A percentile compares a stretch with the other conserved stretches of the same genome.
phyloP scores from a whole-genome alignment of 2,888 invertebrate genomes.

The Drosophila incognita region DNA sequence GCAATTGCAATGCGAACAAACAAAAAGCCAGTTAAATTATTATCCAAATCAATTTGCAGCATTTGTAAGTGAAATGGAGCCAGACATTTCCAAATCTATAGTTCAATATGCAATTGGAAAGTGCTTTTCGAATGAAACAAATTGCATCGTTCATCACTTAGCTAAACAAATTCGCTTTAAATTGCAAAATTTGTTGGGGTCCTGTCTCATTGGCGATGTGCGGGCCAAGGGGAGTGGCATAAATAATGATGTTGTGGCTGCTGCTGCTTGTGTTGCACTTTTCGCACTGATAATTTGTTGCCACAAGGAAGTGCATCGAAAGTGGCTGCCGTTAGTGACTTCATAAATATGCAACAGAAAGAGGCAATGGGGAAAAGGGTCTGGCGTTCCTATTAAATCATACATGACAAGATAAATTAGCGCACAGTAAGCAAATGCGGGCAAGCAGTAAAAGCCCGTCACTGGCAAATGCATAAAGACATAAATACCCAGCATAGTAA shows the following conservation, averaged over 20 bases:
- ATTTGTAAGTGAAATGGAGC: neutral
- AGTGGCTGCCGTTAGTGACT: conserved; percentile 47
- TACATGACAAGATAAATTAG: conserved; percentile 74
- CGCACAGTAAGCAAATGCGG: conserved; percentile 34
- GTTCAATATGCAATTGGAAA: conserved; percentile 39
- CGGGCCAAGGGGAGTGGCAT: conserved; percentile 7
- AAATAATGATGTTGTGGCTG: conserved; percentile 43
- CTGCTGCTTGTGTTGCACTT: conserved; percentile 37
- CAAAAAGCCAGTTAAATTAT: neutral
- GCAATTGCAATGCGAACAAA: neutral
- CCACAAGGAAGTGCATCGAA: conserved; percentile 52
- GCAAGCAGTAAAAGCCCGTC: conserved; percentile 23
- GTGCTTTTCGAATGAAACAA: conserved; percentile 47
- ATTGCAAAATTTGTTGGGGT: conserved; percentile 51
- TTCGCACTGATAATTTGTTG: conserved; percentile 46
- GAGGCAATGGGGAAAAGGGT: conserved; percentile 27
- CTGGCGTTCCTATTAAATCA: conserved; percentile 60
- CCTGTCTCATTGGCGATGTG: neutral
- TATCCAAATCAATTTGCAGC: neutral
- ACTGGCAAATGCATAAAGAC: conserved; percentile 42
- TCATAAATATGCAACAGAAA: conserved; percentile 44
- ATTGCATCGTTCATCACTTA: conserved; percentile 61
- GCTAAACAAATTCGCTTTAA: conserved; percentile 55
- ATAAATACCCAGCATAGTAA: conserved; percentile 18
- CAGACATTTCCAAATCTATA: conserved; percentile 18